These are phyloP conservation scores for Bucco capensis DNA, from an alignment of 2,113 vertebrate species.

Conservation along the genomic window DNA sequence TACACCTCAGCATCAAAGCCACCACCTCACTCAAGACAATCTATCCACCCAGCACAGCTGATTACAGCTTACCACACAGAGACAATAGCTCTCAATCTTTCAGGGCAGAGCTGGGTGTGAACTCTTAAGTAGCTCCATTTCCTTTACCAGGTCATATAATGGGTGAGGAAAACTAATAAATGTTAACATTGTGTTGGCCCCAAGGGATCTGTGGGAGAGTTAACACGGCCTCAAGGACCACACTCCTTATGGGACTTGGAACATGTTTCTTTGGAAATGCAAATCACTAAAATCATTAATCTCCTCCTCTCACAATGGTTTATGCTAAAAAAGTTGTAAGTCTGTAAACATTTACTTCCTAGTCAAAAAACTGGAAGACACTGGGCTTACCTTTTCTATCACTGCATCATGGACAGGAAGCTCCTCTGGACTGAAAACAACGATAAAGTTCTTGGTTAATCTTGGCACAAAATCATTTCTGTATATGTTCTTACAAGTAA, in stretches of 20 bases:
- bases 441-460: background rate
- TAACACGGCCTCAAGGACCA: background rate
- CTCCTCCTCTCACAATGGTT: background rate
- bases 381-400: conserved; percentile 58
- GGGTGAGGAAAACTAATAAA: background rate
- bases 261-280: background rate
- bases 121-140: background rate
- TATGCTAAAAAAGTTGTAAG: background rate
- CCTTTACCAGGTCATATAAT: background rate
- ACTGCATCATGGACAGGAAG: conserved; percentile 64
- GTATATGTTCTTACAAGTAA: background rate
- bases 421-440: conserved; percentile 67
- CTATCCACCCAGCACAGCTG: background rate
- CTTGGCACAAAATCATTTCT: background rate
- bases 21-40: background rate
- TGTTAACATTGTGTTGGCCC: accelerated
- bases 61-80: background rate
- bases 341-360: background rate
- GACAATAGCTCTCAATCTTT: background rate
- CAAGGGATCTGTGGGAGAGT: background rate
- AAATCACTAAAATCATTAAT: background rate
- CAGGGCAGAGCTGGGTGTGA: background rate
- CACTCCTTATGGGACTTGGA: background rate
- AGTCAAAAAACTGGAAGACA: background rate
- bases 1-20: background rate